phyloP scores from a whole-genome alignment of 2,888 invertebrate species.

The Ectobius pallidus region DNA sequence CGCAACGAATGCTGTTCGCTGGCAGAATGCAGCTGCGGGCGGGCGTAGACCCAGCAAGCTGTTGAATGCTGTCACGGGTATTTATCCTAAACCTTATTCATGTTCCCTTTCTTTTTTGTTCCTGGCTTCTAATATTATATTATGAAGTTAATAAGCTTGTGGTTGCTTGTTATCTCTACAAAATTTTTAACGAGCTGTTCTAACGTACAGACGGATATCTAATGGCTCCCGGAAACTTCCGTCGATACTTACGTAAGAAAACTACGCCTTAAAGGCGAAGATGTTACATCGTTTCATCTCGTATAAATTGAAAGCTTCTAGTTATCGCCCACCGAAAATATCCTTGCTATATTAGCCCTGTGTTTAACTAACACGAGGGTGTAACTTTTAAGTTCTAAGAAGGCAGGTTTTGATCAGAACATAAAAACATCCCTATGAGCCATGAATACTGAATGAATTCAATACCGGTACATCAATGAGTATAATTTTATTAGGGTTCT shows the following conservation, averaged over 20 bases:
- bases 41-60: neutral
- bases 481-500: too few relatives aligned
- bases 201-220: neutral
- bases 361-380: neutral
- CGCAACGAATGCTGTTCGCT: too few relatives aligned
- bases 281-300: neutral
- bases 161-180: neutral
- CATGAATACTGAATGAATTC: too few relatives aligned
- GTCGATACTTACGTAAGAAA: neutral
- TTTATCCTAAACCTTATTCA: neutral
- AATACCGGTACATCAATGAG: too few relatives aligned
- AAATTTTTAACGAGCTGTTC: constrained; percentile 6
- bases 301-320: neutral
- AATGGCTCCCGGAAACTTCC: neutral
- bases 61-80: neutral
- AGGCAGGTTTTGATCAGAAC: too few relatives aligned
- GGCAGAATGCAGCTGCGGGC: neutral
- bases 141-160: constrained; percentile 1
- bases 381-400: too few relatives aligned
- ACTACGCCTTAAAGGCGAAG: neutral
- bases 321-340: neutral
- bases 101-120: neutral
- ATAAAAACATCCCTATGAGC: too few relatives aligned
- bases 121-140: neutral
- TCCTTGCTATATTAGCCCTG: neutral